Evolutionary conservation across 2,888 invertebrate genomes (phyloP).

Genomic region (Sphinx pinastri): DNA sequence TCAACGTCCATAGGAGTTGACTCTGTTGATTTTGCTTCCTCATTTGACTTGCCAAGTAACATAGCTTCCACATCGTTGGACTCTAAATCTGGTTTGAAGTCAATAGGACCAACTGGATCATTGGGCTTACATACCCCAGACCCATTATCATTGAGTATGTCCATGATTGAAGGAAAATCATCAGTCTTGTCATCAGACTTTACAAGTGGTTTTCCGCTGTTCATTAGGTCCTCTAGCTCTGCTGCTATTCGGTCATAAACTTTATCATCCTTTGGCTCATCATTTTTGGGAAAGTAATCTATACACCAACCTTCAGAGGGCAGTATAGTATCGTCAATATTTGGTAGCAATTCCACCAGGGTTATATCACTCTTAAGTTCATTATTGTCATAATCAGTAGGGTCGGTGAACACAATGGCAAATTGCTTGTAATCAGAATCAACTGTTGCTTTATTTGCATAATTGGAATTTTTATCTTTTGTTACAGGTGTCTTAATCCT

Average conservation of each 20-base stretch:
- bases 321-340: conserved; percentile 62
- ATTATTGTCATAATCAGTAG: conserved; percentile 51
- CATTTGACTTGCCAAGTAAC: conserved; percentile 66
- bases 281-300: conserved; percentile 72
- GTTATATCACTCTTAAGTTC: conserved; percentile 57
- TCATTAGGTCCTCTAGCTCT: conserved; percentile 79
- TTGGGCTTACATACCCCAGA: conserved; percentile 48
- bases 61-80: conserved; percentile 79
- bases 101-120: conserved; percentile 54
- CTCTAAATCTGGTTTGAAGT: conserved; percentile 63
- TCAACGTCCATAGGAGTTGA: conserved; percentile 64
- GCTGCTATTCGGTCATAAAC: conserved; percentile 81
- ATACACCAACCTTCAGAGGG: conserved; percentile 77
- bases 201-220: conserved; percentile 63
- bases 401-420: conserved; percentile 68
- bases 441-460: conserved; percentile 41
- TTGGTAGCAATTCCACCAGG: conserved; percentile 63
- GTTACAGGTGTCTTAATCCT: conserved; percentile 56
- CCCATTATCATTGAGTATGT: conserved; percentile 69
- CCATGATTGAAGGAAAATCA: conserved; percentile 81
- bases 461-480: conserved; percentile 53
- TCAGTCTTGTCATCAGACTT: conserved; percentile 64
- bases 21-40: conserved; percentile 43
- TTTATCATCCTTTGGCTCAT: conserved; percentile 75
- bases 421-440: conserved; percentile 62